phyloP scores from a whole-genome alignment of 2,797 vertebrate species.

The Smutsia gigantea region DNA sequence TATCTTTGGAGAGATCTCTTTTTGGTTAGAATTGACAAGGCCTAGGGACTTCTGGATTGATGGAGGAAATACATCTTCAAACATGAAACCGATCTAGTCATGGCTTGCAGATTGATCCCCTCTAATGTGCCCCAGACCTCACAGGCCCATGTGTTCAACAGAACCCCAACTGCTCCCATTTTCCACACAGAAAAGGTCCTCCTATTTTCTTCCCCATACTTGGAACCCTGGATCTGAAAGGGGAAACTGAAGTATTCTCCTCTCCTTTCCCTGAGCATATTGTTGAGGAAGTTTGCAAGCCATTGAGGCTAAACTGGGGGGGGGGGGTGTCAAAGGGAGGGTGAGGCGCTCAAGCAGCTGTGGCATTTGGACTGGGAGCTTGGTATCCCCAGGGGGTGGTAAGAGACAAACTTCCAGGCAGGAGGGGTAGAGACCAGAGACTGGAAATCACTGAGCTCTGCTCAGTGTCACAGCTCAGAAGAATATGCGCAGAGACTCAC shows the following conservation, averaged over 20 bases:
- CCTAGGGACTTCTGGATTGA: neutral
- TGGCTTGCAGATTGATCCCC: neutral
- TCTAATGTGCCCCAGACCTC: neutral
- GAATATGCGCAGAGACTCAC: conserved; percentile 52
- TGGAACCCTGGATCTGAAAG: neutral
- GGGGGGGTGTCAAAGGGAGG: neutral
- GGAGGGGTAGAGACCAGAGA: conserved; percentile 25
- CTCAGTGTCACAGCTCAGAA: conserved; percentile 54
- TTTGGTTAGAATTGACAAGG: neutral
- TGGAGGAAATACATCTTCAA: neutral
- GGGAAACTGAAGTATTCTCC: neutral
- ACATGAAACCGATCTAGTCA: neutral
- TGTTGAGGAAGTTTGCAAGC: conserved; percentile 27
- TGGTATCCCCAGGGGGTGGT: conserved; percentile 23
- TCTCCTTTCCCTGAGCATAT: neutral
- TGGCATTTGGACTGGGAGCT: conserved; percentile 53
- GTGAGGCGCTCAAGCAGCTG: conserved; percentile 20
- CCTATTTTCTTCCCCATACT: neutral
- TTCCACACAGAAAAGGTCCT: neutral
- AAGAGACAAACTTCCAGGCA: conserved; percentile 17
- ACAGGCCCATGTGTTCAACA: neutral
- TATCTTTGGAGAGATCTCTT: neutral
- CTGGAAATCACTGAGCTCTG: conserved; percentile 43
- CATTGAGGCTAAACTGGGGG: neutral
- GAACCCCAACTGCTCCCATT: neutral